Evolutionary conservation across 2,797 vertebrate species (phyloP), one percentile per base, ranked within the genome.

Genomic region (Peromyscus eremicus): DNA sequence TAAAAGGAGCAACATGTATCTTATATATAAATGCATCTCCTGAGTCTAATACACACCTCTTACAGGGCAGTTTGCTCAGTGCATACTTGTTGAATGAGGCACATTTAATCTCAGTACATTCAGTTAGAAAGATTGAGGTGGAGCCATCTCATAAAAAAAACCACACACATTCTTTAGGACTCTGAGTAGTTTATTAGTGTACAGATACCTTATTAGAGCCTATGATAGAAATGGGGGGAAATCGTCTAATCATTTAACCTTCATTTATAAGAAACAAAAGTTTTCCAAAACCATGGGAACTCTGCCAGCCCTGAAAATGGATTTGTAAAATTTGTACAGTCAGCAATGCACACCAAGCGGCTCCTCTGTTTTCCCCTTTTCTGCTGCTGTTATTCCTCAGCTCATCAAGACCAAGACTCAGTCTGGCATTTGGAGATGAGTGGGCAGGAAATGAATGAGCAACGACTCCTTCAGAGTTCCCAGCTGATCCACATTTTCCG

Each of bases 101-200:
- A 85, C 60, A 77, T 40, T 64, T 62, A 70, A 88, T 68, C 55
- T 43, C 75, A 88, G 75, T 32, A 82, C 75, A 73, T 43, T 94
- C 2, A 25, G 29, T 62, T 55, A 79, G 66, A 91, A 95, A 91
- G 62, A 94, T 16, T 34, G n/a, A 89, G 77, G 32, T 81, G 89
- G 49, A 86, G 40, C 70, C 3, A 6, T 64, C 23, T 95, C 90
- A 66, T 80, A 88, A 96, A 82, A 7, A 7, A 85, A n/a, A 5
- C 27, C 79, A 76, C 23, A 70, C 17, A 43, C 57, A 92, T 71
- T 85, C 84, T 95, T 77, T 64, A 83, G 70, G 76, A 77, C 62
- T 92, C 79, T 62, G 62, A 92, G 90, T 92, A 32, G 91, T 91
- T 96, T 95, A 89, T 70, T 80, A 73, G 66, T 84, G 25, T 92